These are phyloP conservation scores for Psix sp. DNA, from an alignment of 1,140 invertebrate species.

Conservation along the genomic window DNA sequence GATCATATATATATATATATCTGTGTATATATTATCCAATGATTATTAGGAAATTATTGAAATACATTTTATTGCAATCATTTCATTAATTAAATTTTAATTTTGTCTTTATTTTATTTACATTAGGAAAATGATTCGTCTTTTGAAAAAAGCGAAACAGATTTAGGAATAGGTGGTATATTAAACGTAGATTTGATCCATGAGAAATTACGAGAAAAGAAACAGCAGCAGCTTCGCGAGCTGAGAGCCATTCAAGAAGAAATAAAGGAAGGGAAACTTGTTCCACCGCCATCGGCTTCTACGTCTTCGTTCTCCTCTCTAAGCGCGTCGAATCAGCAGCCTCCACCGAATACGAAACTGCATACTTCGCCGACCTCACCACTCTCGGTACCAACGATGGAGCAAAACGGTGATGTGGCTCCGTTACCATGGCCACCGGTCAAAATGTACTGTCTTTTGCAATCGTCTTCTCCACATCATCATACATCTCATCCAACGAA, in stretches of 20 bases:
- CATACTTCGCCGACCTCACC: slow-evolving; percentile 73
- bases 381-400: slow-evolving; percentile 63
- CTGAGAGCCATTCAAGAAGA: slow-evolving; percentile 89
- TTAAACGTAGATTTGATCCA: slow-evolving; percentile 86
- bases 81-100: slow-evolving; percentile 6
- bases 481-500: slow-evolving; percentile 64
- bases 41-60: no score
- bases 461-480: slow-evolving; percentile 64
- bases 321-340: slow-evolving; percentile 75
- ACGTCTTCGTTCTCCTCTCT: slow-evolving; percentile 68
- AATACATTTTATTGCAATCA: no score
- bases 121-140: slow-evolving; percentile 76
- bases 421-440: slow-evolving; percentile 72
- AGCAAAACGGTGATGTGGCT: slow-evolving; percentile 62
- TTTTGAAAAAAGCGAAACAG: slow-evolving; percentile 79
- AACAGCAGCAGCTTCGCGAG: slow-evolving; percentile 90
- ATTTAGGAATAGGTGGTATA: slow-evolving; percentile 84
- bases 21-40: no score
- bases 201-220: slow-evolving; percentile 91
- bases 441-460: slow-evolving; percentile 74
- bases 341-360: slow-evolving; percentile 76
- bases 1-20: no score
- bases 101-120: neutral
- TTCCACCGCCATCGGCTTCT: slow-evolving; percentile 75
- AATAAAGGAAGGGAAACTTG: slow-evolving; percentile 89